Evolutionary conservation across 2,888 invertebrate species (phyloP), one percentile per base, ranked within the genome.

Genomic region (Pandemis cinnamomeana): DNA sequence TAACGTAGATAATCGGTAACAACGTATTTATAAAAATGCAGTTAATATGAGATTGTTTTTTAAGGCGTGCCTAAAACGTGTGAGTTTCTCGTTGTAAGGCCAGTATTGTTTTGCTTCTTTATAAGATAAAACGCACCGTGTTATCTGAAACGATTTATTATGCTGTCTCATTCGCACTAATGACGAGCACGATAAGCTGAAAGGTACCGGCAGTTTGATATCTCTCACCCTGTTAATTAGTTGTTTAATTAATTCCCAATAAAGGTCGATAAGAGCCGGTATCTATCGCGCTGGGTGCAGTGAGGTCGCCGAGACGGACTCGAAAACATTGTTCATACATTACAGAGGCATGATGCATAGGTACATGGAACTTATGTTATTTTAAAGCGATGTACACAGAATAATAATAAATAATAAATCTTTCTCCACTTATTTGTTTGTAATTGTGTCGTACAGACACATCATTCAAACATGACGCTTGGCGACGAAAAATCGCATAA

Each of bases 181-280:
- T 48, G 64, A 48, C 13, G 64, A 48, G 27, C 11, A 11, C 44
- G 41, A 42, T 64, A 63, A 27, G 10, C 44, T 36, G 27, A 36
- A 53, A 27, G n/a, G 53, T 36, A 44, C 67, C 42, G 13, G 11
- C 41, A 53, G 48, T 51, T 20, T 20, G 8, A 66, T 13, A 67
- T 63, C 44, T 71, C 58, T 71, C 58, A 13, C 11, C 53, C 42
- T 51, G 71, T 67, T 71, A 67, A 71, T 71, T 71, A 71, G 67
- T 20, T 66, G 60, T 66, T 71, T 71, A 67, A 71, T 71, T 71
- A 71, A 67, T 71, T 71, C 71, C n/a, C 67, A 66, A 66, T 66
- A 66, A 58, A 27, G 66, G 48, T 20, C 4, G 55, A 55, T 15
- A n/a, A 42, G 41, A 51, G 27, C 27, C 27, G 27, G 58, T 51